Percentiles rank a stretch among this genome's conserved stretches.
Conservation (phyloP, 2,888 invertebrate species). For the Amphiduros pacificus region DNA sequence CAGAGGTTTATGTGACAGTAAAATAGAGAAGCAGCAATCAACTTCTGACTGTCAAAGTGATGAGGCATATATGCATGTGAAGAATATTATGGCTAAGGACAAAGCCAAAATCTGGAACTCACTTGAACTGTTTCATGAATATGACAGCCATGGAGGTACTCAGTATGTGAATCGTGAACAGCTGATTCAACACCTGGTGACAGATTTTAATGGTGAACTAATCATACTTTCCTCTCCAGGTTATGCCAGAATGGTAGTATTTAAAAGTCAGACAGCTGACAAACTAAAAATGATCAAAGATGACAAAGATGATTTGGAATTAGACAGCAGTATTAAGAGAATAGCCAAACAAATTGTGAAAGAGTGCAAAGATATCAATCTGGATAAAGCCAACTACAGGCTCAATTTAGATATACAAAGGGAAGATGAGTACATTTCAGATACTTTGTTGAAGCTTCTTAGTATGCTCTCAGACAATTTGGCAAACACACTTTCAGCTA, state of each 20-base stretch:
- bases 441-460: background rate
- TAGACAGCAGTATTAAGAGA: background rate
- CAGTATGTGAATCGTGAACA: background rate
- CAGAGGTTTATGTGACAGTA: background rate
- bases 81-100: background rate
- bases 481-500: background rate
- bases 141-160: background rate
- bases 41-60: background rate
- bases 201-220: background rate
- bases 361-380: background rate
- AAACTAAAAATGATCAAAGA: background rate
- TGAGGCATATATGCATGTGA: background rate
- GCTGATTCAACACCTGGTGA: background rate
- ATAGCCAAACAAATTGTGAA: background rate
- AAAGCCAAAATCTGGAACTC: background rate
- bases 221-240: constrained; percentile 3
- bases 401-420: background rate
- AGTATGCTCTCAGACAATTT: background rate
- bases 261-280: background rate
- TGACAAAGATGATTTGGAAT: background rate
- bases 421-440: background rate
- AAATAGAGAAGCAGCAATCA: background rate
- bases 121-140: background rate
- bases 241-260: background rate
- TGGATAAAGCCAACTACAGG: background rate